phyloP scores from a whole-genome alignment of 2,888 invertebrate genomes.

The Leucoptera coffeella region DNA sequence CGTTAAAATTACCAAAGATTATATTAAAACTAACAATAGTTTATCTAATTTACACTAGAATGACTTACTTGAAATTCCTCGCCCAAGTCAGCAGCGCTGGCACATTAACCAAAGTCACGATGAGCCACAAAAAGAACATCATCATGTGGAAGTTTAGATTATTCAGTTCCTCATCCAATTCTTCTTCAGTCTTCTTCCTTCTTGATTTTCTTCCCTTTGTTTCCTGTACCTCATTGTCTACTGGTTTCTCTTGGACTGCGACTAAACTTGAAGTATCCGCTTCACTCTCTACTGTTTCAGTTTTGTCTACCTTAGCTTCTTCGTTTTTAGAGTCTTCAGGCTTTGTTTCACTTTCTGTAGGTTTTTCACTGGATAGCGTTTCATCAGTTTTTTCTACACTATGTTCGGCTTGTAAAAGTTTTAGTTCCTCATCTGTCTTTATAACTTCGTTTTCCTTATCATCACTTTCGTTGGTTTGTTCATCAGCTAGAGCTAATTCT shows the following conservation, averaged over 20 bases:
- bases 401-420: neutral
- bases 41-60: too few relatives aligned
- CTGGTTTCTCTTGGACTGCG: slow-evolving; percentile 3
- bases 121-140: slow-evolving; percentile 62
- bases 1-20: too few relatives aligned
- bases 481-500: neutral
- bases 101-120: slow-evolving; percentile 60
- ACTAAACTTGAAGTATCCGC: too few relatives aligned
- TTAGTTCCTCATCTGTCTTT: slow-evolving; percentile 3
- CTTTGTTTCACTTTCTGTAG: slow-evolving; percentile 1
- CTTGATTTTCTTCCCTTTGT: slow-evolving; percentile 3
- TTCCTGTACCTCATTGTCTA: slow-evolving; percentile 5
- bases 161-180: slow-evolving; percentile 16
- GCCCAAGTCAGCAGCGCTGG: slow-evolving; percentile 76
- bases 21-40: too few relatives aligned
- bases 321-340: neutral
- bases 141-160: slow-evolving; percentile 69
- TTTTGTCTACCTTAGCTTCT: neutral
- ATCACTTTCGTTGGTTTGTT: neutral
- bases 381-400: neutral
- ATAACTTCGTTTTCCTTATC: neutral
- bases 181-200: slow-evolving; percentile 4
- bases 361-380: neutral
- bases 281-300: neutral
- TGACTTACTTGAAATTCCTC: slow-evolving; percentile 66